These are phyloP conservation scores for Empidonax traillii DNA, from an alignment of 2,113 vertebrate genomes.

Conservation along the genomic window DNA sequence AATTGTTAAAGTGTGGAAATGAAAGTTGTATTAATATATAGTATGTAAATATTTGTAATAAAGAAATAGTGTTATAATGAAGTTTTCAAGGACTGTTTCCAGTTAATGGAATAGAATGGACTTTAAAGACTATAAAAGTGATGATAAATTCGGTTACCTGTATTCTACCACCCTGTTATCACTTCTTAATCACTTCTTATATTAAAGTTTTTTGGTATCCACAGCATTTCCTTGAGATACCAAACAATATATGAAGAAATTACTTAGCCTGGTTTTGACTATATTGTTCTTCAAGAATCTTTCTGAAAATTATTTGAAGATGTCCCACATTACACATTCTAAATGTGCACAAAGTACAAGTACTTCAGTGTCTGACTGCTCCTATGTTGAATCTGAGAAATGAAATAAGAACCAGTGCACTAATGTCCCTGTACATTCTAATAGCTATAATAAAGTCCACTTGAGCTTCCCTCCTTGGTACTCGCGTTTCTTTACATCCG, in stretches of 20 bases:
- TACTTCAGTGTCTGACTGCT: not conserved
- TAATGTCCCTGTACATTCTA: conserved; percentile 14
- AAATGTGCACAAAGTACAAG: not conserved
- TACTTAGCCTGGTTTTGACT: not conserved
- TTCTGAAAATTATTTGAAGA: not conserved
- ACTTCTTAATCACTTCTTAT: conserved; percentile 2
- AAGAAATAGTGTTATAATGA: conserved; percentile 40
- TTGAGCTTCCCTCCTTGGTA: conserved; percentile 6
- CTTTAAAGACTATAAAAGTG: not conserved
- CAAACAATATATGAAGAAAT: not conserved
- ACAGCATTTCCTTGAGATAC: not conserved
- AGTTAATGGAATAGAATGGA: conserved; percentile 26
- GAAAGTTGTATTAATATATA: conserved; percentile 30
- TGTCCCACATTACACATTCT: not conserved
- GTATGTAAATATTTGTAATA: conserved; percentile 71
- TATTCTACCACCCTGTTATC: not conserved
- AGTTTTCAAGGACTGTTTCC: conserved; percentile 54
- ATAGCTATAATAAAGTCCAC: conserved; percentile 53
- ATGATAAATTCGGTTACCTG: not conserved
- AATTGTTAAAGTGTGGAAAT: conserved; percentile 99
- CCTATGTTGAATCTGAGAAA: not conserved
- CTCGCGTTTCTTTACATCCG: not conserved
- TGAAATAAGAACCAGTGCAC: not conserved
- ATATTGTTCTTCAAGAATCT: not conserved
- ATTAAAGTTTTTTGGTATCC: not conserved